These are phyloP conservation scores for Hylaea fasciaria DNA, from an alignment of 2,888 invertebrate species.

Conservation along the genomic window DNA sequence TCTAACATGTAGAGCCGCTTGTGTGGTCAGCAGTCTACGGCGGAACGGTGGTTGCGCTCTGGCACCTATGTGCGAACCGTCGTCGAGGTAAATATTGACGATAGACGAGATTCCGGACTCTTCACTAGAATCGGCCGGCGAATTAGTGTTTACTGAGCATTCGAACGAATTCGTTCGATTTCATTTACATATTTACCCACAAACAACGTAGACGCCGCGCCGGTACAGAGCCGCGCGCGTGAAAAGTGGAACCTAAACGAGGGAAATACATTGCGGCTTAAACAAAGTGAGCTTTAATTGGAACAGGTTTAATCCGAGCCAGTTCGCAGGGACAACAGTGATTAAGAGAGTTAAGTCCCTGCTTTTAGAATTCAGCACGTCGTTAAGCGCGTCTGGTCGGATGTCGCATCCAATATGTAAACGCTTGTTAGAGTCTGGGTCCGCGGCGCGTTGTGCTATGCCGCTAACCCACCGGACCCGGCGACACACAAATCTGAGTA, in stretches of 20 bases:
- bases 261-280: slow-evolving; percentile 37
- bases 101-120: slow-evolving; percentile 45
- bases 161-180: slow-evolving; percentile 46
- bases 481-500: slow-evolving; percentile 1
- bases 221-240: slow-evolving; percentile 11
- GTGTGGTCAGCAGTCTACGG: slow-evolving; percentile 51
- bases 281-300: slow-evolving; percentile 41
- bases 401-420: slow-evolving; percentile 25
- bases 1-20: slow-evolving; percentile 55
- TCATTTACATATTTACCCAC: slow-evolving; percentile 55
- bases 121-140: slow-evolving; percentile 48
- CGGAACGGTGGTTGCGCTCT: slow-evolving; percentile 58
- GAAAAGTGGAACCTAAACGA: slow-evolving; percentile 27
- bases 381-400: slow-evolving; percentile 34
- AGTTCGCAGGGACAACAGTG: slow-evolving; percentile 40
- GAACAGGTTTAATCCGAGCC: slow-evolving; percentile 38
- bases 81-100: slow-evolving; percentile 78
- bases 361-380: slow-evolving; percentile 42
- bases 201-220: slow-evolving; percentile 16
- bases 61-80: slow-evolving; percentile 58
- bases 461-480: neutral
- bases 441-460: slow-evolving; percentile 12
- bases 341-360: slow-evolving; percentile 43
- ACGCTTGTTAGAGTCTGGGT: neutral
- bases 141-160: slow-evolving; percentile 53